Conservation (phyloP, 2,113 vertebrate species). For the Saccopteryx bilineata region DNA sequence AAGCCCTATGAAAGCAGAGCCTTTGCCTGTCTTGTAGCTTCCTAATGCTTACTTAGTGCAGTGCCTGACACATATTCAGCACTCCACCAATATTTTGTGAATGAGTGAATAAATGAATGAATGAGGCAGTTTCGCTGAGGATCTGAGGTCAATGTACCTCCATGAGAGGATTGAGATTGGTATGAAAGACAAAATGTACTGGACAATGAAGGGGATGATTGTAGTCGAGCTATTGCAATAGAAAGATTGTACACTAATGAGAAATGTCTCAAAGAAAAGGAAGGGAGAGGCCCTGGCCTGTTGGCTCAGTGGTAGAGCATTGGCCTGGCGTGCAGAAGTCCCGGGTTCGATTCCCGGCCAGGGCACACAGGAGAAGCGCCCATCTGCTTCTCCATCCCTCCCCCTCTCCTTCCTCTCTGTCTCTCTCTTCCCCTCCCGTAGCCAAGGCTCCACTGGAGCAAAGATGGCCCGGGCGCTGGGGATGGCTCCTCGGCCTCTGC, state of each 20-base stretch:
- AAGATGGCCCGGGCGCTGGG: too few species aligned
- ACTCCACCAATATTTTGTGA: slow-evolving; percentile 18
- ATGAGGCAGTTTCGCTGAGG: neutral
- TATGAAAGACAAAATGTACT: slow-evolving; percentile 26
- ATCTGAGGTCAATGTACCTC: neutral
- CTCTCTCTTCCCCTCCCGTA: too few species aligned
- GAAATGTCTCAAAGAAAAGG: slow-evolving; percentile 33
- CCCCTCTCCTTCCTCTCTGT: too few species aligned
- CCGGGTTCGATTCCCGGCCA: too few species aligned
- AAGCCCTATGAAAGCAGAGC: neutral
- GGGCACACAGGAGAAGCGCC: too few species aligned
- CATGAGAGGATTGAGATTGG: neutral
- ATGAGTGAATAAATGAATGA: slow-evolving; percentile 7
- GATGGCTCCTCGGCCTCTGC: too few species aligned
- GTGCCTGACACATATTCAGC: neutral
- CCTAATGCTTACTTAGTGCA: neutral
- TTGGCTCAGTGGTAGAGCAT: too few species aligned
- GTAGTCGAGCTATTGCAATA: neutral
- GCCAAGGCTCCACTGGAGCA: too few species aligned
- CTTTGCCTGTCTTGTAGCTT: neutral
- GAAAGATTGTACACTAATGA: neutral
- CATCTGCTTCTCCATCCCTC: too few species aligned
- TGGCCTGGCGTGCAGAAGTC: too few species aligned
- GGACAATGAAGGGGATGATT: neutral
- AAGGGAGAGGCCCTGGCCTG: neutral